phyloP scores from a whole-genome alignment of 2,797 vertebrate species.

The Lithobates sylvaticus region DNA sequence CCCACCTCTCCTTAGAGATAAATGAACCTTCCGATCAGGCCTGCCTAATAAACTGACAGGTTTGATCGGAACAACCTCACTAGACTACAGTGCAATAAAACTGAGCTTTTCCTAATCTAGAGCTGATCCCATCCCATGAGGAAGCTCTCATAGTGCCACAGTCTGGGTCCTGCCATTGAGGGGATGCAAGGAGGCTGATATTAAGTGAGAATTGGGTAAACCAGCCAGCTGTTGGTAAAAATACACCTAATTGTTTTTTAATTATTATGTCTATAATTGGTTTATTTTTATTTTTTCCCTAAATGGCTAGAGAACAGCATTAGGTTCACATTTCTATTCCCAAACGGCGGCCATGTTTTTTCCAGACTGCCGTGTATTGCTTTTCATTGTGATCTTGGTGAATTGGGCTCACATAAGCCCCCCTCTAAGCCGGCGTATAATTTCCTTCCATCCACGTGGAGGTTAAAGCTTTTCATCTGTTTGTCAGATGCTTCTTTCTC shows the following conservation, averaged over 20 bases:
- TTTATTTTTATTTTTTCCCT: background rate
- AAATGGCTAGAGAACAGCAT: background rate
- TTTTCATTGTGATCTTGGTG: background rate
- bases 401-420: background rate
- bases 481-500: conserved; percentile 41
- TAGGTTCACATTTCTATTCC: background rate
- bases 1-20: too few relatives aligned
- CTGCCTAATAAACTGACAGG: too few relatives aligned
- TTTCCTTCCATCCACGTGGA: conserved; percentile 26
- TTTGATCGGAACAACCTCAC: too few relatives aligned
- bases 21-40: too few relatives aligned
- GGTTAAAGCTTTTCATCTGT: conserved; percentile 51
- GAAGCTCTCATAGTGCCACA: too few relatives aligned
- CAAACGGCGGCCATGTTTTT: background rate
- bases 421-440: background rate
- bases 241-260: background rate
- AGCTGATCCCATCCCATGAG: too few relatives aligned
- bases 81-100: too few relatives aligned
- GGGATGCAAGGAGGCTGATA: too few relatives aligned
- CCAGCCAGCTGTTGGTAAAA: background rate
- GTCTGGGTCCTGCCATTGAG: background rate
- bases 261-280: background rate
- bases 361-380: background rate
- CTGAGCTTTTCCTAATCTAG: too few relatives aligned
- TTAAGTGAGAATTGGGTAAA: background rate